phyloP scores from a whole-genome alignment of 2,113 vertebrate genomes.

The Chunga burmeisteri region DNA sequence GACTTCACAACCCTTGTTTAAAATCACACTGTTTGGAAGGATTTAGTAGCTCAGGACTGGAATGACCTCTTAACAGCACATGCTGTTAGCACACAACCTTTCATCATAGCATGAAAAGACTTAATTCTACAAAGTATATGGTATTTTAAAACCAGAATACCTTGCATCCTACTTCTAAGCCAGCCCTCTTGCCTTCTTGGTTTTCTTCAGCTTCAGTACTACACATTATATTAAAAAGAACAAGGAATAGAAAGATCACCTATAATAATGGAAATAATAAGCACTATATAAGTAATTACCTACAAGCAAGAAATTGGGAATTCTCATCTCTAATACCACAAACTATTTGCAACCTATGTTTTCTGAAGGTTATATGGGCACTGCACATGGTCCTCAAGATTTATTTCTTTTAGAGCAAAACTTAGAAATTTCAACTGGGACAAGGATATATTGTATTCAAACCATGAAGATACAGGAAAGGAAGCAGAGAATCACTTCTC shows the following conservation, averaged over 20 bases:
- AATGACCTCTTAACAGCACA: neutral
- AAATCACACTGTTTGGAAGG: slow-evolving; percentile 10
- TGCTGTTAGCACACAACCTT: neutral
- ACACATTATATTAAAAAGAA: neutral
- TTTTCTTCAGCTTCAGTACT: slow-evolving; percentile 16
- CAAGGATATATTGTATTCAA: neutral
- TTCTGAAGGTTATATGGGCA: neutral
- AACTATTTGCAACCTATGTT: neutral
- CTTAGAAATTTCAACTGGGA: neutral
- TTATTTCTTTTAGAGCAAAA: neutral
- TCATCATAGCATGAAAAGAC: neutral
- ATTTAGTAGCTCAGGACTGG: slow-evolving; percentile 8
- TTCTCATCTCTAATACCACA: neutral
- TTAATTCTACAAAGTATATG: neutral
- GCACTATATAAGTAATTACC: neutral
- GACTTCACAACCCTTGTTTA: neutral
- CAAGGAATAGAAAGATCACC: neutral
- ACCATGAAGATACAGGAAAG: neutral
- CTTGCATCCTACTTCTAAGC: neutral
- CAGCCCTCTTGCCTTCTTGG: neutral
- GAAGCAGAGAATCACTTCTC: neutral
- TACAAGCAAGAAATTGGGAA: slow-evolving; percentile 21
- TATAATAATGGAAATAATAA: neutral
- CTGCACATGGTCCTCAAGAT: neutral
- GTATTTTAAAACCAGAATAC: slow-evolving; percentile 45